Conservation (phyloP, 2,888 invertebrate genomes). For the Leucophenga maculata region DNA sequence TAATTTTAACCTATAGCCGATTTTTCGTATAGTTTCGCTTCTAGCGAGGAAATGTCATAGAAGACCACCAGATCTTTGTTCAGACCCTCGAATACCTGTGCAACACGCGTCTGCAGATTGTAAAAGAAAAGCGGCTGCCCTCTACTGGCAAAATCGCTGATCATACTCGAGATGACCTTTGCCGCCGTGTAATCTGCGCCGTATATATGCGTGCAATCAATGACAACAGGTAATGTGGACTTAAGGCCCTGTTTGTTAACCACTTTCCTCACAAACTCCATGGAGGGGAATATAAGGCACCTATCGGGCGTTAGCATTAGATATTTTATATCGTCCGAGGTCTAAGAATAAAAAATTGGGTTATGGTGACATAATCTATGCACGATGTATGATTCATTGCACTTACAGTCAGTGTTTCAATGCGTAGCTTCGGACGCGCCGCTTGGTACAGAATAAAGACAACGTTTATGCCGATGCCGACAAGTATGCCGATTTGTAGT, state of each 20-base stretch:
- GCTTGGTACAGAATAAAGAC: constrained; percentile 90
- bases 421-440: constrained; percentile 87
- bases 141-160: constrained; percentile 82
- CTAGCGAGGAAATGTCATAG: constrained; percentile 82
- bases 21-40: constrained; percentile 75
- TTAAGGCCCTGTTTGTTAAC: constrained; percentile 86
- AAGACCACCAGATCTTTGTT: constrained; percentile 83
- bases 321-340: constrained; percentile 81
- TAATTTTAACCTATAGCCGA: constrained; percentile 21
- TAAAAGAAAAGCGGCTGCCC: constrained; percentile 86
- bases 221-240: constrained; percentile 82
- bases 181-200: constrained; percentile 92
- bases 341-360: constrained; percentile 59
- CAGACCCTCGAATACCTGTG: constrained; percentile 85
- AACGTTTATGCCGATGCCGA: constrained; percentile 87
- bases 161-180: constrained; percentile 82
- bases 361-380: not conserved
- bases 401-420: constrained; percentile 83
- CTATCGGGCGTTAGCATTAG: constrained; percentile 89
- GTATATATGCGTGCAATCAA: constrained; percentile 91
- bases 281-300: constrained; percentile 91
- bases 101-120: constrained; percentile 86
- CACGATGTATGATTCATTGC: not conserved
- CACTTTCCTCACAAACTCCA: constrained; percentile 88
- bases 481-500: constrained; percentile 89